Base-by-base conservation (phyloP, 2,113 vertebrate genomes). In the Hyperoodon ampullatus region DNA sequence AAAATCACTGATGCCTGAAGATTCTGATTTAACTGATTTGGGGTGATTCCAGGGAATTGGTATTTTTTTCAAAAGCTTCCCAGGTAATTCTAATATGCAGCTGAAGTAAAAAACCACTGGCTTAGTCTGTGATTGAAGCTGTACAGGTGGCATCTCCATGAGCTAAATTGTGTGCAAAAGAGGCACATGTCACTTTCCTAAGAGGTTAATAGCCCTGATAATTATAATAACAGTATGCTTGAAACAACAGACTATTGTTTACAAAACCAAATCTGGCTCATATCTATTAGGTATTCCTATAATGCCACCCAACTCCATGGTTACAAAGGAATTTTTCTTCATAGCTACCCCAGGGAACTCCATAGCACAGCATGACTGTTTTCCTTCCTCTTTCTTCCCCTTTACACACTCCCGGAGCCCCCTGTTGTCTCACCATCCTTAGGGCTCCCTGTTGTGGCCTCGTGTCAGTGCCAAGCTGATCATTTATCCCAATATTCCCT, bases 201-300 rank as follows among this genome's bases (percentile, higher is more conserved):
- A 77, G 93, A 77, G 44, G 33, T 81, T 88, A 82, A 70, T 30
- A 88, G 53, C 55, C 55, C 70, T 83, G 75, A 77, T 39, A 74
- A 80, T 90, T 71, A 86, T 66, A 86, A 78, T 15, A 72, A 80
- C 30, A 83, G 26, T 61, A 65, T 71, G 18, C 28, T 88, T 92
- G 84, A 96, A 90, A 72, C n/a, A 71, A 39, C 21, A 86, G 55
- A 86, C 21, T 66, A 74, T 11, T 85, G 39, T 85, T 93, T 72
- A 89, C 35, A 71, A 89, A 95, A 65, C 44, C 26, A 72, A 55
- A 93, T 39, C 55, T 10, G n/a, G 53, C 47, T 42, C 35, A 30
- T 50, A 71, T 9, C 71, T 70, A 77, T 42, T 75, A 93, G 42
- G 71, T 50, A 66, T 6, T 91, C 55, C 65, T 80, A 23, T 65